These are phyloP conservation scores for Dryobotodes eremita DNA, from an alignment of 2,888 invertebrate genomes.

Conservation along the genomic window DNA sequence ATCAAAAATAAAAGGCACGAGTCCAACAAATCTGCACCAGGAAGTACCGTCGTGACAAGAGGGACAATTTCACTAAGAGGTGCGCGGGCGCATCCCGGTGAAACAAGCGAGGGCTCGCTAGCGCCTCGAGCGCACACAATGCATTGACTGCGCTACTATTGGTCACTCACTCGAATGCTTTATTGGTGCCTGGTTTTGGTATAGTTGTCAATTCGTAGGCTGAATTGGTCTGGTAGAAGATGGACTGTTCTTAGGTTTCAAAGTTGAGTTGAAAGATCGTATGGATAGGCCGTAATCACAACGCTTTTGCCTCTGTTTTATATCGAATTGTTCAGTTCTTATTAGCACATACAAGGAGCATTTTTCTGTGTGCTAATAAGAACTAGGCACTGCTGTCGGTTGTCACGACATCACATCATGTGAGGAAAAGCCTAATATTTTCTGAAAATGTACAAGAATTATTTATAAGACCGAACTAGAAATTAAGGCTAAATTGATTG, in stretches of 20 bases:
- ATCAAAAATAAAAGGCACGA: conserved; percentile 66
- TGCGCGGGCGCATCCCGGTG: conserved; percentile 68
- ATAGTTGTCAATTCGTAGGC: conserved; percentile 21
- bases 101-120: conserved; percentile 58
- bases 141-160: conserved; percentile 47
- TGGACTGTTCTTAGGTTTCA: no score
- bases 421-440: background rate
- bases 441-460: background rate
- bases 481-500: no score
- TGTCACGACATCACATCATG: background rate
- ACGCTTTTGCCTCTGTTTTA: background rate
- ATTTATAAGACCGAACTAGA: no score
- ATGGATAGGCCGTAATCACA: background rate
- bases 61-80: conserved; percentile 73
- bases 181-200: conserved; percentile 33
- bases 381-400: no score
- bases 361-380: no score
- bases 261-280: background rate
- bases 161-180: conserved; percentile 48
- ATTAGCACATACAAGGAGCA: no score
- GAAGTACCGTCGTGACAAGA: conserved; percentile 75
- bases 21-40: conserved; percentile 73
- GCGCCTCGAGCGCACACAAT: conserved; percentile 56
- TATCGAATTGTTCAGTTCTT: background rate
- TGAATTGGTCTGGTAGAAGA: conserved; percentile 9